Conservation (phyloP, 2,113 vertebrate genomes). For the Ardeotis arabs region DNA sequence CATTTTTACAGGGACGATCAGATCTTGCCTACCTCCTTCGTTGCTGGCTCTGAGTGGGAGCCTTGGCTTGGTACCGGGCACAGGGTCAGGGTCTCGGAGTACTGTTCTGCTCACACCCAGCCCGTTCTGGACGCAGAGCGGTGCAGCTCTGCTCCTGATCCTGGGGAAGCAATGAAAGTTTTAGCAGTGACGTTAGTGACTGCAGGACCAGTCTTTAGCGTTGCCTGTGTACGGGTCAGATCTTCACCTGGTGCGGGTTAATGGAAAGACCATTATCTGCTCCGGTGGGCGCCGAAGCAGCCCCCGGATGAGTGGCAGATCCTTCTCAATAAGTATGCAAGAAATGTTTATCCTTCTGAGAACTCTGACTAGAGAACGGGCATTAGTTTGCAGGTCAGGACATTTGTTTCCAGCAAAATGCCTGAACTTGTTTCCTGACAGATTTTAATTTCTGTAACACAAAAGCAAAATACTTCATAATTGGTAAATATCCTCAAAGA, state of each 20-base stretch:
- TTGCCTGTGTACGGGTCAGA: not conserved
- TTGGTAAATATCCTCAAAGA: not conserved
- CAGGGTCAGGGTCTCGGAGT: not conserved
- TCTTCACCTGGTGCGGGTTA: not conserved
- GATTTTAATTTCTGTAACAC: not conserved
- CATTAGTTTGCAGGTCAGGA: conserved; percentile 15
- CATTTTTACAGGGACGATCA: not conserved
- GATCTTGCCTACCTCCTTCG: not conserved
- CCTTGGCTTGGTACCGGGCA: not conserved
- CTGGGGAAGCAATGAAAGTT: not conserved
- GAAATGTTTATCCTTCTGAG: conserved; percentile 33
- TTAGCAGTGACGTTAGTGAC: not conserved
- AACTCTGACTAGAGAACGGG: not conserved
- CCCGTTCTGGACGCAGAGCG: not conserved
- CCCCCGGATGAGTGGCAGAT: not conserved
- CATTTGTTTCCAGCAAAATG: conserved; percentile 15
- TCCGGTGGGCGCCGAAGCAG: not conserved
- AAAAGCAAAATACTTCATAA: not conserved
- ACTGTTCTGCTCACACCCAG: not conserved
- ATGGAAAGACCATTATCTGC: not conserved
- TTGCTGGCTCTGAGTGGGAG: not conserved
- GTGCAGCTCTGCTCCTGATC: not conserved
- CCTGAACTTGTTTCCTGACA: conserved; percentile 10
- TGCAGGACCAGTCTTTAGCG: not conserved
- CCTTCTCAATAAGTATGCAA: not conserved